Evolutionary conservation across 2,113 vertebrate species (phyloP).

Genomic region (Dasyurus viverrinus): DNA sequence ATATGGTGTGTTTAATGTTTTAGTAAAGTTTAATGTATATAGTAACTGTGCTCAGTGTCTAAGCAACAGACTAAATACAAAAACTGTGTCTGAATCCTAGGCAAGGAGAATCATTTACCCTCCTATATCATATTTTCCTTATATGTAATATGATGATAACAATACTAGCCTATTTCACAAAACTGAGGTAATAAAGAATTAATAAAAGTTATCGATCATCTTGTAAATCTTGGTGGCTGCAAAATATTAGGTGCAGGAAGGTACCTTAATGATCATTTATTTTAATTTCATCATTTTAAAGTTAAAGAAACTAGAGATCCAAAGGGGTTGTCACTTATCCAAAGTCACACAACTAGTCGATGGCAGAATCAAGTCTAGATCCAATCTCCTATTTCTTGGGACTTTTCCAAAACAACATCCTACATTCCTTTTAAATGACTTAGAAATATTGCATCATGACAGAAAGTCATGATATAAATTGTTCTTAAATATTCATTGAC

Average conservation of each 20-base stretch:
- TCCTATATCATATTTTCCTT: constrained; percentile 53
- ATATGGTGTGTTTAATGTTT: neutral
- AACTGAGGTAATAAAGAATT: constrained; percentile 44
- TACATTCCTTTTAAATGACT: constrained; percentile 41
- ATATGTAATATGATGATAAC: constrained; percentile 59
- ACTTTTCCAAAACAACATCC: neutral
- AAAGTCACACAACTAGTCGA: neutral
- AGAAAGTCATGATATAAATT: neutral
- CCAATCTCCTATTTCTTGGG: neutral
- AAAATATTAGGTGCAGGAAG: neutral
- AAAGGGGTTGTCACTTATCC: neutral
- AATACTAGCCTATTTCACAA: constrained; percentile 50
- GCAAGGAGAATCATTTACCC: constrained; percentile 45
- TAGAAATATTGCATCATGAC: constrained; percentile 51
- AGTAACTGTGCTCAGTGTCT: constrained; percentile 43
- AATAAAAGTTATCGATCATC: constrained; percentile 50
- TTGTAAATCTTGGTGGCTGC: constrained; percentile 42
- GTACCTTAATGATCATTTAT: neutral
- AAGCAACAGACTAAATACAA: constrained; percentile 51
- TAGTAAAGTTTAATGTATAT: neutral
- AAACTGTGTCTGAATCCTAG: constrained; percentile 36
- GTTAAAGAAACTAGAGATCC: neutral
- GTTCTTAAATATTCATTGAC: neutral
- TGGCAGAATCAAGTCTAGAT: neutral
- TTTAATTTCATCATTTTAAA: neutral